phyloP scores from a whole-genome alignment of 2,113 vertebrate species.

The Acanthochromis polyacanthus region DNA sequence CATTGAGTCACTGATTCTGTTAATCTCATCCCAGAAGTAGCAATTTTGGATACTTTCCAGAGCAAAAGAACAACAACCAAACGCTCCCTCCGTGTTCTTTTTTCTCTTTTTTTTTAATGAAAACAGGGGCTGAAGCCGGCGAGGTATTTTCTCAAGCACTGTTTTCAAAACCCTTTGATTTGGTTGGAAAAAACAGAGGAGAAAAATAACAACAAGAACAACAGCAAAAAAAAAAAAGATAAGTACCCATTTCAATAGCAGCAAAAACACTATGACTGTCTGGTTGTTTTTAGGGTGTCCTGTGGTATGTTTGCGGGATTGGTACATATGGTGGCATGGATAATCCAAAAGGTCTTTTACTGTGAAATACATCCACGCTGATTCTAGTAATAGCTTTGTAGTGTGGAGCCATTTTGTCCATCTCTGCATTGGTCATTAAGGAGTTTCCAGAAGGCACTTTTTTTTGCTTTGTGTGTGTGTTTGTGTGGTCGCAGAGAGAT shows the following conservation, averaged over 20 bases:
- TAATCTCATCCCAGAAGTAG: slow-evolving; percentile 68
- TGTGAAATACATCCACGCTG: slow-evolving; percentile 74
- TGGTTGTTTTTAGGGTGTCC: slow-evolving; percentile 71
- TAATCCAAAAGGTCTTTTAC: slow-evolving; percentile 74
- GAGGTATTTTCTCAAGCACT: slow-evolving; percentile 76
- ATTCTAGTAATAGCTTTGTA: slow-evolving; percentile 78
- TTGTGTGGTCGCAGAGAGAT: slow-evolving; percentile 44
- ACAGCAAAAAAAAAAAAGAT: slow-evolving; percentile 33
- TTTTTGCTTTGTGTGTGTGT: slow-evolving; percentile 68
- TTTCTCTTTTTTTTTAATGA: not conserved
- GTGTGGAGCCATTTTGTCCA: slow-evolving; percentile 87
- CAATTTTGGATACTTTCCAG: slow-evolving; percentile 58
- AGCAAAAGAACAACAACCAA: slow-evolving; percentile 52
- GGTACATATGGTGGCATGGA: slow-evolving; percentile 70
- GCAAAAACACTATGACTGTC: slow-evolving; percentile 78
- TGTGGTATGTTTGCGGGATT: slow-evolving; percentile 69
- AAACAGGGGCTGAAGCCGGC: slow-evolving; percentile 64
- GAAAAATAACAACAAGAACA: slow-evolving; percentile 50
- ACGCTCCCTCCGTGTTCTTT: slow-evolving; percentile 15
- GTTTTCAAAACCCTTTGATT: slow-evolving; percentile 82
- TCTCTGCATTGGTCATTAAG: slow-evolving; percentile 93
- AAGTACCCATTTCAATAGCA: slow-evolving; percentile 82
- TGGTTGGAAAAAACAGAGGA: slow-evolving; percentile 70
- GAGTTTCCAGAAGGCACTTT: slow-evolving; percentile 99
- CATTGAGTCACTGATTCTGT: slow-evolving; percentile 66